Base-by-base conservation (phyloP, 2,888 invertebrate genomes). In the Zygogramma bicolorata region DNA sequence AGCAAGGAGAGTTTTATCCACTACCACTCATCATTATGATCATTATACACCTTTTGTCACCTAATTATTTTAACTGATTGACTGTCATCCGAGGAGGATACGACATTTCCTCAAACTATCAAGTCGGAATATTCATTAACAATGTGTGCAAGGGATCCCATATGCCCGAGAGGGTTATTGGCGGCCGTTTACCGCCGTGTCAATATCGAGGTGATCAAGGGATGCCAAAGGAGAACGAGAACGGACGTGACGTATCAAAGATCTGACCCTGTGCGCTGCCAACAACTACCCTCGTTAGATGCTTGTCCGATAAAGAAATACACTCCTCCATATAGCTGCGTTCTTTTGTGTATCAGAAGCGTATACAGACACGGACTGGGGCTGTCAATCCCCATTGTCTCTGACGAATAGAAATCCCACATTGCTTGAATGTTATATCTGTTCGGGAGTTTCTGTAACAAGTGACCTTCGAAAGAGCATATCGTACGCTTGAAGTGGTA, bases 191-290 rank as follows among this genome's bases (percentile, higher is more conserved):
- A 74, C 74, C 74, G 74, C 61, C 79, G 79, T 80, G 79, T 80
- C 80, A 79, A 79, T 80, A 80, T 80, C 80, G 77, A 79, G 79
- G 78, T 77, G 76, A 82, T 81, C 80, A 76, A 75, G 79, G 80
- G 79, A 79, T 80, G 79, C 75, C 53, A 53, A 53, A 69, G 76
- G 76, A 75, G 79, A 78, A 78, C 80, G 74, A 76, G 79, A 75
- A 77, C 77, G 83, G 81, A 85, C 85, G 85, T 85, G 85, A 85
- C 85, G 83, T 85, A 85, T 85, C 85, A 84, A 82, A 83, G 84
- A 85, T 85, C 85, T 84, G 84, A 84, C 83, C 84, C 79, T 76
- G 78, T 78, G 73, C 66, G 71, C 74, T 69, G 76, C 75, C 76
- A 74, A 75, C 75, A 77, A 74, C 77, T 74, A 78, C 80, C 78